A percentile compares a stretch with the other conserved stretches of the same genome.
These are phyloP conservation scores for Gonatopus flavifemur DNA, from an alignment of 1,140 invertebrate species.

Conservation along the genomic window DNA sequence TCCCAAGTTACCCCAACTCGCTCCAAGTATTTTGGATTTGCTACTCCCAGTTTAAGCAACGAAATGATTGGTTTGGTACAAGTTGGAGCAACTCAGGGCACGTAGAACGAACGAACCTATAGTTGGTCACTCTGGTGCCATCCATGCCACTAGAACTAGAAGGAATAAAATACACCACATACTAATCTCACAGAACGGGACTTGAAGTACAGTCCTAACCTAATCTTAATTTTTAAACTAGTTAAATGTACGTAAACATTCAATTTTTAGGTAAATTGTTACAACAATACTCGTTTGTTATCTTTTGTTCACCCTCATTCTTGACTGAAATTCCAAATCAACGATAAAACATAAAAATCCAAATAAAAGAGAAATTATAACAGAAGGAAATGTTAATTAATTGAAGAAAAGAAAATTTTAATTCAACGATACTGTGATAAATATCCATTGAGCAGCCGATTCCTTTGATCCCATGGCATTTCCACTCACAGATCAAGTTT, in stretches of 20 bases:
- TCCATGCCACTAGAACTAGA: too few species aligned
- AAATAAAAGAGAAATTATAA: neutral
- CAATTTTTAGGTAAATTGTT: neutral
- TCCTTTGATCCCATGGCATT: slow-evolving; percentile 59
- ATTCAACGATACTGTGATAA: too few species aligned
- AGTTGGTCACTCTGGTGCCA: too few species aligned
- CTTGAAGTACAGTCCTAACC: too few species aligned
- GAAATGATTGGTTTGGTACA: too few species aligned
- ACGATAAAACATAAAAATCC: neutral
- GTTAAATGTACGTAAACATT: neutral
- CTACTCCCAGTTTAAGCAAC: too few species aligned
- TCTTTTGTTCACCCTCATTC: neutral
- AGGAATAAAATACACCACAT: too few species aligned
- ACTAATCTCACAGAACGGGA: too few species aligned
- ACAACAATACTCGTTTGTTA: neutral
- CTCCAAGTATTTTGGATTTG: too few species aligned
- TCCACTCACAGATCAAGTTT: slow-evolving; percentile 65
- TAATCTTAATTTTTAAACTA: slow-evolving; percentile 15
- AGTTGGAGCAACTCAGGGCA: too few species aligned
- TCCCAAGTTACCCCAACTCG: too few species aligned
- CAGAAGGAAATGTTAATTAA: slow-evolving; percentile 1
- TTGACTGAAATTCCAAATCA: neutral
- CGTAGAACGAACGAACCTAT: too few species aligned
- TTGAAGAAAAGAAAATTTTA: slow-evolving; percentile 7
- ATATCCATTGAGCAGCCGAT: slow-evolving; percentile 2